A percentile compares a stretch with the other conserved stretches of the same genome.
These are phyloP conservation scores for Vicugna pacos DNA, from an alignment of 2,113 vertebrate genomes.

Conservation along the genomic window DNA sequence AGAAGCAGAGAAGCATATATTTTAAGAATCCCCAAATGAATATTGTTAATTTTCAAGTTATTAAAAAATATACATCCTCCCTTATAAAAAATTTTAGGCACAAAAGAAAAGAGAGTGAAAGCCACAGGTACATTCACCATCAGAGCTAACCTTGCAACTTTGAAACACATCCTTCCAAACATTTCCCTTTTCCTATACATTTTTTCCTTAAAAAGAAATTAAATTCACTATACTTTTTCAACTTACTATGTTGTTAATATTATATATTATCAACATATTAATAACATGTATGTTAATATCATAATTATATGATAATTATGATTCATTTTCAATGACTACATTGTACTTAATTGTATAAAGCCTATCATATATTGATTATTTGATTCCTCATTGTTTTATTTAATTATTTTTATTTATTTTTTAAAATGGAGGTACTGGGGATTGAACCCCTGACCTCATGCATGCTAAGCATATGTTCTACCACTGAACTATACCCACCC, in stretches of 20 bases:
- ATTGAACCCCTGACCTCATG: too few species aligned
- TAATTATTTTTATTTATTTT: background rate
- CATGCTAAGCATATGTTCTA: too few species aligned
- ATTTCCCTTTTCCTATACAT: background rate
- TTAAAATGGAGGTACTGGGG: too few species aligned
- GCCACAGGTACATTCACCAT: background rate
- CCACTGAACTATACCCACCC: too few species aligned
- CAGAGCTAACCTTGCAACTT: background rate
- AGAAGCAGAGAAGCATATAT: background rate
- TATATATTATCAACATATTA: background rate
- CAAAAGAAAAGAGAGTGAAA: background rate
- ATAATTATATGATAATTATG: background rate
- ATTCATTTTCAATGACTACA: slow-evolving; percentile 15
- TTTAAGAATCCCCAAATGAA: slow-evolving; percentile 21
- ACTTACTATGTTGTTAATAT: background rate
- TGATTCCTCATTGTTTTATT: background rate
- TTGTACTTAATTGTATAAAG: background rate
- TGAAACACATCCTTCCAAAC: background rate
- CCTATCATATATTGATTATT: background rate
- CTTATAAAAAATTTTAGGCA: background rate
- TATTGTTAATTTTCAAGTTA: background rate
- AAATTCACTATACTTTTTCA: background rate
- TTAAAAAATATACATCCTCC: background rate
- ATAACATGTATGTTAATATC: background rate
- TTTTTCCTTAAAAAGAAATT: slow-evolving; percentile 33